Base-by-base conservation (phyloP, 2,888 invertebrate species). In the Sylvicola fuscatus region DNA sequence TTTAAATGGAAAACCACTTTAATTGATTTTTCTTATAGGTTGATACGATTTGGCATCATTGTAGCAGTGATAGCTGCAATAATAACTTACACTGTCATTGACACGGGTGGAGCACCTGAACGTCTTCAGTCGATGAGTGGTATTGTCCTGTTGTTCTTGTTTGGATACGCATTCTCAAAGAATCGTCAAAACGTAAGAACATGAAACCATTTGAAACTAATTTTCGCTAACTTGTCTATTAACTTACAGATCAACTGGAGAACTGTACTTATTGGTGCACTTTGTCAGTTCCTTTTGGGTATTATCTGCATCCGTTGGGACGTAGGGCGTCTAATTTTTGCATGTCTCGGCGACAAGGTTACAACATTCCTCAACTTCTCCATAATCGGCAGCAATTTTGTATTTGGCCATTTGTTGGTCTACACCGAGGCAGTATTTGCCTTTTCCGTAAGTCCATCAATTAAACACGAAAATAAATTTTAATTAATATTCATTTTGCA, bases 281-380 rank as follows among this genome's bases (percentile, higher is more conserved):
- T 73, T 0, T 58, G 90, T 6, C 95, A 97, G 61, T 83, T 93
- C 48, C 38, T 72, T 3, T 70, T 95, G 38, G 93, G 87, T 0
- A 47, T 93, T 2, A 45, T 90, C 14, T 84, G 87, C 40, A 77
- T 95, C 41, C 67, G 87, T 39, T 89, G 87, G 86, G 62, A 70
- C 2, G 60, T 74, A 1, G 93, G 93, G 0, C 62, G 81, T 31
- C 50, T 60, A 1, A 70, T 84, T 30, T 58, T 59, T 34, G 51
- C 65, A 35, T 76, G 72, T 44, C 45, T 73, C 17, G 73, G 77
- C 2, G 55, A 64, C 37, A 66, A 66, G 47, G 70, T 73, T 1
- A 72, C 80, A 2, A 67, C 66, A 0, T 92, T 97, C 50, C 58
- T 97, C 35, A 63, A 66, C 4, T 93, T 76, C 51, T 75, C 86